Conservation (phyloP, 2,888 invertebrate genomes). For the Ecliptopera silaceata region DNA sequence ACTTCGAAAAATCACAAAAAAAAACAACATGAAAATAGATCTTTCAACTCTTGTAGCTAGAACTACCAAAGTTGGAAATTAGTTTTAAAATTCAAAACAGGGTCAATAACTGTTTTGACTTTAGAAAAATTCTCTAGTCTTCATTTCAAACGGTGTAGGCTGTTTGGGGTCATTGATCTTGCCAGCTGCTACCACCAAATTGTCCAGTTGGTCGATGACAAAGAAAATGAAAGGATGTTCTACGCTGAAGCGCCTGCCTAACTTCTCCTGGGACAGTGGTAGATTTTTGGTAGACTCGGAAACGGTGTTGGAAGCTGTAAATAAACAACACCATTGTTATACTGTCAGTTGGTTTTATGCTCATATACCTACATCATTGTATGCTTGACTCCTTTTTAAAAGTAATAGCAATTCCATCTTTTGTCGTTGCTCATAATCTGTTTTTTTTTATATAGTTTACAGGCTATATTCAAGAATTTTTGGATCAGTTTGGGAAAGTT, state of each 20-base stretch:
- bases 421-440: not conserved
- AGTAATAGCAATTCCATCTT: not conserved
- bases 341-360: not conserved
- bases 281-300: constrained; percentile 58
- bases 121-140: constrained; percentile 33
- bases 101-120: not conserved
- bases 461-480: too few species aligned
- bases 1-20: constrained; percentile 21
- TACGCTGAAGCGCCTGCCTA: constrained; percentile 69
- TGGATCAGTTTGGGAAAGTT: too few species aligned
- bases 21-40: constrained; percentile 7
- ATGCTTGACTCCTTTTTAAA: not conserved
- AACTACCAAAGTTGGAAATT: too few species aligned
- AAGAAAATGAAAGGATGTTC: constrained; percentile 86
- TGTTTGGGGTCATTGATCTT: constrained; percentile 80
- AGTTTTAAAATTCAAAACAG: not conserved
- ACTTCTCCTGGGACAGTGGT: constrained; percentile 53
- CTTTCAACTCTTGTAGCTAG: constrained; percentile 2
- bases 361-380: not conserved
- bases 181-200: constrained; percentile 84
- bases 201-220: constrained; percentile 82
- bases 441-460: too few species aligned
- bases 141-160: constrained; percentile 56
- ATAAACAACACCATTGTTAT: constrained; percentile 21
- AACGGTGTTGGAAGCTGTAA: constrained; percentile 49